These are phyloP conservation scores for Drosophila teissieri DNA, from an alignment of 1,140 invertebrate genomes.

Conservation along the genomic window DNA sequence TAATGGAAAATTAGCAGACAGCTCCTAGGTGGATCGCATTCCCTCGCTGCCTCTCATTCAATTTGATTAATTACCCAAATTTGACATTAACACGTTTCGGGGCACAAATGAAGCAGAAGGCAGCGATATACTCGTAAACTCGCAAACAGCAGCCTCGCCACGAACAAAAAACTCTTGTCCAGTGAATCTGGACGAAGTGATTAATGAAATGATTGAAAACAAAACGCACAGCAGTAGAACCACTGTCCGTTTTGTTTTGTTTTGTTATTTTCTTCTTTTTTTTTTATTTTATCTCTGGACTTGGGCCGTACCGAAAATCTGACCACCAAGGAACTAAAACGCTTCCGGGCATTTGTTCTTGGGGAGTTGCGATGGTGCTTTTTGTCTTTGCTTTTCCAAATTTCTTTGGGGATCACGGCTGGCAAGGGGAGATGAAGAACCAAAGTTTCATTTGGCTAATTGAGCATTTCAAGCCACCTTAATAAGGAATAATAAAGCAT, in stretches of 20 bases:
- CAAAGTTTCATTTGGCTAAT: constrained; percentile 9
- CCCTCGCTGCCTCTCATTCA: constrained; percentile 24
- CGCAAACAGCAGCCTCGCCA: constrained; percentile 25
- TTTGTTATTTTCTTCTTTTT: too few species aligned
- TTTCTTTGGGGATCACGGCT: constrained; percentile 12
- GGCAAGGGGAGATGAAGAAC: background rate
- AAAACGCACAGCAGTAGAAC: constrained; percentile 28
- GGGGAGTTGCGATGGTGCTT: constrained; percentile 12
- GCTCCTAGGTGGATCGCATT: constrained; percentile 2
- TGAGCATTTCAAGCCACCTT: constrained; percentile 8
- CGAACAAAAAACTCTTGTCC: constrained; percentile 44
- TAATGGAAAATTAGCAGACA: constrained; percentile 61
- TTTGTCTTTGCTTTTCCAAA: constrained; percentile 9
- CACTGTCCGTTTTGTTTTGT: constrained; percentile 37
- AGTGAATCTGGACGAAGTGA: constrained; percentile 37
- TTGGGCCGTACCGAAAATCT: constrained; percentile 40
- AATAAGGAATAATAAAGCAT: constrained; percentile 4
- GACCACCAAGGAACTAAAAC: constrained; percentile 46
- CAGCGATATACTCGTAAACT: constrained; percentile 49
- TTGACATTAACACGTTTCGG: constrained; percentile 74
- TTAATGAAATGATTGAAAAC: constrained; percentile 76
- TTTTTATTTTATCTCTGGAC: constrained; percentile 29
- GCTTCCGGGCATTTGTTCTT: constrained; percentile 46
- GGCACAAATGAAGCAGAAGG: constrained; percentile 74
- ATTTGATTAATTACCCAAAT: constrained; percentile 75